Percentiles rank a stretch among this genome's conserved stretches.
These are phyloP conservation scores for Pectinophora gossypiella DNA, from an alignment of 1,140 invertebrate genomes.

Conservation along the genomic window DNA sequence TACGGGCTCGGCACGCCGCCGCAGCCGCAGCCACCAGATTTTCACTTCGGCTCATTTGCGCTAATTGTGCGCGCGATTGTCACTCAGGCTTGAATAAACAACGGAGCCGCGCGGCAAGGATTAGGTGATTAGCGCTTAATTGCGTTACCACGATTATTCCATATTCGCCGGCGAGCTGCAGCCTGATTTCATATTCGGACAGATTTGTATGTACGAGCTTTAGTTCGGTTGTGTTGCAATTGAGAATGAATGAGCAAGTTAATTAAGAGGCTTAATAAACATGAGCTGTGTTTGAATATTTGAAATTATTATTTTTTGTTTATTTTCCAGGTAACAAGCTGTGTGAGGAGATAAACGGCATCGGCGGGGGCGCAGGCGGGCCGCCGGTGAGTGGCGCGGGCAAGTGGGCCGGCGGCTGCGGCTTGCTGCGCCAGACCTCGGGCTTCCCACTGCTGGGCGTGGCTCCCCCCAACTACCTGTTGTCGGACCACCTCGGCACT, in stretches of 20 bases:
- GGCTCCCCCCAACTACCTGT: conserved; percentile 63
- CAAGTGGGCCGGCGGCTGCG: conserved; percentile 65
- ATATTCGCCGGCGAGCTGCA: conserved; percentile 53
- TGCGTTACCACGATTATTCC: conserved; percentile 70
- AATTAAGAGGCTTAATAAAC: conserved; percentile 18
- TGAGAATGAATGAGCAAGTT: neutral
- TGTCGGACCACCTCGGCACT: conserved; percentile 65
- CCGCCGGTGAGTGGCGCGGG: conserved; percentile 39
- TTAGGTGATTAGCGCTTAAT: conserved; percentile 73
- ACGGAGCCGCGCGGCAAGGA: conserved; percentile 66
- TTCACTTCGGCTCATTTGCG: conserved; percentile 73
- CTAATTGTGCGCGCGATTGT: conserved; percentile 73
- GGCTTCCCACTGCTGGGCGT: conserved; percentile 64
- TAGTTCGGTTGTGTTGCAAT: conserved; percentile 17
- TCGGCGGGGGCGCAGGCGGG: conserved; percentile 34
- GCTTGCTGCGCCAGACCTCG: conserved; percentile 61
- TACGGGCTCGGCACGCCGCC: conserved; percentile 19
- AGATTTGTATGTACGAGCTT: conserved; percentile 55
- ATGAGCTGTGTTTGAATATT: neutral
- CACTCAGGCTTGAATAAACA: conserved; percentile 74
- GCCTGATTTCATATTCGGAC: conserved; percentile 56
- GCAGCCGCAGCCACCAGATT: conserved; percentile 58
- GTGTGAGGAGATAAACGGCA: conserved; percentile 57
- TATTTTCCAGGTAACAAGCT: conserved; percentile 55
- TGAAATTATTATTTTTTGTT: conserved; percentile 4